Base-by-base conservation (phyloP, 64 coral and sea anemone genomes). In the Montipora efflorescens region DNA sequence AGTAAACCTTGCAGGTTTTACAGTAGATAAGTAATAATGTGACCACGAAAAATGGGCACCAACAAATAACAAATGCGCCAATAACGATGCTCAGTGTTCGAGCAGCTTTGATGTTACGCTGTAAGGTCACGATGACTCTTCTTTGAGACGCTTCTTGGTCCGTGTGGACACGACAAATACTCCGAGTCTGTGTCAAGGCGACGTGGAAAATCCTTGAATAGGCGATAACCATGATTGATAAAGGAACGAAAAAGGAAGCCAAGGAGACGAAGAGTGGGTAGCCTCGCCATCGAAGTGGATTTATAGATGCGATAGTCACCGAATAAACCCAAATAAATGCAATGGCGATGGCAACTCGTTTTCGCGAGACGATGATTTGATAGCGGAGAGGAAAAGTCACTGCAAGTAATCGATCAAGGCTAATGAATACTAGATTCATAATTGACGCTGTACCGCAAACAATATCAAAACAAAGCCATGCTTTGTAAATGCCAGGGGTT, bases 391-490 rank as follows among this genome's bases (percentile, higher is more conserved):
- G 76, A 67, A 70, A 25, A 48, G 19, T 92, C 7, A 95, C 90
- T 5, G 94, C 94, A 6, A 95, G 28, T 16, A 95, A 75, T 66
- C 94, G 89, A 23, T 95, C 94, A 46, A 95, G 55, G 59, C 94
- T 95, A 7, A 95, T 90, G 23, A 95, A 95, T 47, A 92, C 90
- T 52, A 95, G 78, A 19, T 95, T 95, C 94, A 95, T 92, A 23
- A 95, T 95, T 11, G 94, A 95, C 3, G 94, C 90, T 21, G 94
- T 95, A 48, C 94, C 83, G 8, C 87, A 87, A 46, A 95, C 73
- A 12, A 95, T 95, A 55, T 95, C 94, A 19, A 90, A 45, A 48
- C 90, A 92, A 48, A 95, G 44, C 94, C 94, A 95, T 48, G 79
- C 85, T 5, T 71, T 88, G 70, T 95, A 95, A 15, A 95, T 57